Evolutionary conservation across 2,113 vertebrate species (phyloP).

Genomic region (Tragelaphus scriptus): DNA sequence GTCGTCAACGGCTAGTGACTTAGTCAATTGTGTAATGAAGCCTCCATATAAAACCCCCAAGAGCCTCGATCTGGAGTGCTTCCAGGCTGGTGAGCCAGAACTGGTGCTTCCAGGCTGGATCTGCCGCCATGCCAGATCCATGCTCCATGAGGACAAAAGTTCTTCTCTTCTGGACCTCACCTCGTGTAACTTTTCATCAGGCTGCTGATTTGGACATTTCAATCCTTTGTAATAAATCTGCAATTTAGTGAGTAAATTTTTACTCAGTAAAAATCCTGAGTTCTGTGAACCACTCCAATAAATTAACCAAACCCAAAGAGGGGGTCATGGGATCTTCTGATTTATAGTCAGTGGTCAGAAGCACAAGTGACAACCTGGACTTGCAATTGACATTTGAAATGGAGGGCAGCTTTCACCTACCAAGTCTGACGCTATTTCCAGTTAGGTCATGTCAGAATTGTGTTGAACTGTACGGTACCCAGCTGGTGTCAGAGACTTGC

Average conservation of each 20-base stretch:
- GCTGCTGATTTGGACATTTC: neutral
- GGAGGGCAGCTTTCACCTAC: neutral
- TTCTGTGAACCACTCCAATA: neutral
- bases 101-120: neutral
- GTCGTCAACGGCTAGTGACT: neutral
- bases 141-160: neutral
- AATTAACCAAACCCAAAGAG: neutral
- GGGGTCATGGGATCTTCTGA: neutral
- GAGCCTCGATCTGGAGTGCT: neutral
- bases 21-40: neutral
- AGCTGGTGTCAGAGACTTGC: neutral
- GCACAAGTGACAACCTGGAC: neutral
- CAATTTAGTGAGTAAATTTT: neutral
- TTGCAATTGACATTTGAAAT: neutral
- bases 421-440: neutral
- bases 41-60: neutral
- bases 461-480: neutral
- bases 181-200: neutral
- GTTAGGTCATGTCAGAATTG: neutral
- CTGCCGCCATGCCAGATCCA: neutral
- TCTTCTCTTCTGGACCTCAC: neutral
- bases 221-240: no score
- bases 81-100: neutral
- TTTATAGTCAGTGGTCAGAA: neutral
- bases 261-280: neutral